phyloP scores from a whole-genome alignment of 2,113 vertebrate species.

The human (Homo sapiens) region GRCh38 chr2:161076501-161077000 shows the following conservation, averaged over 20 bases:
- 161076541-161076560: not conserved
- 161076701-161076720: not conserved
- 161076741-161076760: not conserved
- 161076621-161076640: not conserved
- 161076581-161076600: not conserved
- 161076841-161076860: too few species aligned
- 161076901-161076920: too few species aligned
- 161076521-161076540: not conserved
- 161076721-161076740: slow-evolving; percentile 27
- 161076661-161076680: not conserved
- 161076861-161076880: too few species aligned
- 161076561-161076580: not conserved
- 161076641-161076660: not conserved
- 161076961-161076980: too few species aligned
- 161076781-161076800: slow-evolving; percentile 4
- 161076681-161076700: not conserved
- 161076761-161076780: not conserved
- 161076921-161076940: too few species aligned
- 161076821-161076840: not conserved
- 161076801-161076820: not conserved
- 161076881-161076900: too few species aligned
- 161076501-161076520: not conserved
- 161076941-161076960: too few species aligned
- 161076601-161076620: not conserved
- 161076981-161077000: too few species aligned